Evolutionary conservation across 2,888 invertebrate genomes (phyloP).

Genomic region (Trachelus iudaicus): DNA sequence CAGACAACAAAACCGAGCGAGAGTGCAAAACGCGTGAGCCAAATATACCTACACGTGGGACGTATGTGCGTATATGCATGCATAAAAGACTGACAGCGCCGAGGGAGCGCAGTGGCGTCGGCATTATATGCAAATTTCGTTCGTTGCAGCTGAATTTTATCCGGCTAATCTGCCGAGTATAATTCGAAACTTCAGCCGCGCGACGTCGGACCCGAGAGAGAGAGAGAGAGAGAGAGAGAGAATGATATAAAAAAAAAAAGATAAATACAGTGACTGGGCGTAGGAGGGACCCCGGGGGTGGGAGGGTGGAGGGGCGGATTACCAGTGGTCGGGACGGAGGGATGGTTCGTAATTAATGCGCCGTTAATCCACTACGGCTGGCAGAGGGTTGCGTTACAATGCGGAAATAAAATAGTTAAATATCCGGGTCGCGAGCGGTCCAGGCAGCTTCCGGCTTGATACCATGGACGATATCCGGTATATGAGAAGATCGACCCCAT

Average conservation of each 20-base stretch:
- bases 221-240: constrained; percentile 20
- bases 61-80: too few relatives aligned
- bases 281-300: constrained; percentile 9
- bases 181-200: constrained; percentile 51
- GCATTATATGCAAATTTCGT: constrained; percentile 46
- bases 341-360: constrained; percentile 51
- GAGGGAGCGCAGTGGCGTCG: constrained; percentile 13
- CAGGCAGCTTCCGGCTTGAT: background rate
- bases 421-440: background rate
- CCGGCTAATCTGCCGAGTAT: constrained; percentile 53
- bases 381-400: too few relatives aligned
- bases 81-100: constrained; percentile 3
- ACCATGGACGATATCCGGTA: too few relatives aligned
- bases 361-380: constrained; percentile 51
- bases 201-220: constrained; percentile 24
- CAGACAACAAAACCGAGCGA: background rate
- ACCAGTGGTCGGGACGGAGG: background rate
- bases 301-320: constrained; percentile 16
- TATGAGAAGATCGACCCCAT: too few relatives aligned
- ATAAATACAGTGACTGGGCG: too few relatives aligned
- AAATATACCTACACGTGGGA: too few relatives aligned
- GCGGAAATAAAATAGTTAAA: background rate
- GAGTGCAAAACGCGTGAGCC: too few relatives aligned
- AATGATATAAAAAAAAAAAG: constrained; percentile 13
- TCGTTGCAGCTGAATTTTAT: constrained; percentile 52